These are phyloP conservation scores for Cyclophora punctaria DNA, from an alignment of 2,888 invertebrate species.

Conservation along the genomic window DNA sequence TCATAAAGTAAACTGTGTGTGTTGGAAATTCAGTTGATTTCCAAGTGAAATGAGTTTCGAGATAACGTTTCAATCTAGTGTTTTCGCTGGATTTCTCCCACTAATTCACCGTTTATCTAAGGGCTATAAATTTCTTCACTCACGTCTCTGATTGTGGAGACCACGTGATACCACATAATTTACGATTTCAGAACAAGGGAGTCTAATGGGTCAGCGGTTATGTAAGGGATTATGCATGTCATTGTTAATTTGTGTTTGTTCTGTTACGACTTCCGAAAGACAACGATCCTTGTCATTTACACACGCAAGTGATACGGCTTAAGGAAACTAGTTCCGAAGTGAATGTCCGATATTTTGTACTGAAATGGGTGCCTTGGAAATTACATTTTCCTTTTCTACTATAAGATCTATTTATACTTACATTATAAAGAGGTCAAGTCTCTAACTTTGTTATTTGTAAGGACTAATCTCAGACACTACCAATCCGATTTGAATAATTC, in stretches of 20 bases:
- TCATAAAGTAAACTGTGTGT: conserved; percentile 19
- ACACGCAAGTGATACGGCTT: no score
- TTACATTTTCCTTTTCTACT: no score
- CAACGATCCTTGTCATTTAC: no score
- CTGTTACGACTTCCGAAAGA: no score
- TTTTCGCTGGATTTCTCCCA: conserved; percentile 15
- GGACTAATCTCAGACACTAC: no score
- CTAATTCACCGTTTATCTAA: conserved; percentile 29
- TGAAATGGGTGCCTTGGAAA: no score
- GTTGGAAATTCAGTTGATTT: conserved; percentile 3
- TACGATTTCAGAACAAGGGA: conserved; percentile 25
- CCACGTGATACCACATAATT: conserved; percentile 35
- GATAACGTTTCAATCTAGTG: conserved; percentile 14
- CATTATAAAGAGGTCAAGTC: no score
- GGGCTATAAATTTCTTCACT: conserved; percentile 35
- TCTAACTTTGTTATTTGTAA: no score
- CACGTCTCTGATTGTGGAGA: conserved; percentile 28
- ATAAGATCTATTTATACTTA: no score
- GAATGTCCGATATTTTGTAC: no score
- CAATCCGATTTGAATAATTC: no score
- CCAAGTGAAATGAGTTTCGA: conserved; percentile 10
- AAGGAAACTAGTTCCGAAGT: no score
- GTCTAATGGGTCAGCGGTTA: conserved; percentile 36
- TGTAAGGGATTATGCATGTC: conserved; percentile 28
- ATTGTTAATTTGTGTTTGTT: conserved; percentile 18